Evolutionary conservation across 2,113 vertebrate species (phyloP).

Genomic region (Apteryx mantelli): DNA sequence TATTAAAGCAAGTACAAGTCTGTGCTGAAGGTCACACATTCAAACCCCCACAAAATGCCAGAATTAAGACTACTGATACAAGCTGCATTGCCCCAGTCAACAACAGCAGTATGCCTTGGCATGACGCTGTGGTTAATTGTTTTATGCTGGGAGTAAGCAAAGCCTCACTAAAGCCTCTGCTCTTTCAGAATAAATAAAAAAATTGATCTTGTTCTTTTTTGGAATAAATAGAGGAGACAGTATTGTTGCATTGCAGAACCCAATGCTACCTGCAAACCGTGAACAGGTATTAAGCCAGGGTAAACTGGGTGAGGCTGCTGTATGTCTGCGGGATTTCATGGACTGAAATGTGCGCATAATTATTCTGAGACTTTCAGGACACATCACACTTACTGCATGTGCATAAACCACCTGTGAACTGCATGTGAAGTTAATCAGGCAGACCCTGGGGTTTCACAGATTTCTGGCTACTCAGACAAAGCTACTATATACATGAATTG

Average conservation of each 20-base stretch:
- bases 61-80: not conserved
- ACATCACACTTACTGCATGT: not conserved
- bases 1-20: not conserved
- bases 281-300: not conserved
- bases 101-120: too few species aligned
- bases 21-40: not conserved
- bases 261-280: not conserved
- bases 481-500: not conserved
- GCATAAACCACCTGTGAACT: not conserved
- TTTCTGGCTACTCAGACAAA: not conserved
- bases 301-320: not conserved
- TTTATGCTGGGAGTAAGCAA: not conserved
- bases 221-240: not conserved
- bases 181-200: not conserved
- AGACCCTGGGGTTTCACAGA: not conserved
- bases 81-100: not conserved
- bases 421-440: not conserved
- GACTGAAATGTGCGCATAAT: not conserved
- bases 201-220: not conserved
- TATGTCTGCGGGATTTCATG: not conserved
- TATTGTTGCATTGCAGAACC: not conserved
- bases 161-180: not conserved
- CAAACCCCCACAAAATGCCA: not conserved
- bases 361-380: slow-evolving; percentile 10
- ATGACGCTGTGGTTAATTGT: not conserved